Evolutionary conservation across 2,797 vertebrate species (phyloP).

Genomic region (Uromys caudimaculatus): DNA sequence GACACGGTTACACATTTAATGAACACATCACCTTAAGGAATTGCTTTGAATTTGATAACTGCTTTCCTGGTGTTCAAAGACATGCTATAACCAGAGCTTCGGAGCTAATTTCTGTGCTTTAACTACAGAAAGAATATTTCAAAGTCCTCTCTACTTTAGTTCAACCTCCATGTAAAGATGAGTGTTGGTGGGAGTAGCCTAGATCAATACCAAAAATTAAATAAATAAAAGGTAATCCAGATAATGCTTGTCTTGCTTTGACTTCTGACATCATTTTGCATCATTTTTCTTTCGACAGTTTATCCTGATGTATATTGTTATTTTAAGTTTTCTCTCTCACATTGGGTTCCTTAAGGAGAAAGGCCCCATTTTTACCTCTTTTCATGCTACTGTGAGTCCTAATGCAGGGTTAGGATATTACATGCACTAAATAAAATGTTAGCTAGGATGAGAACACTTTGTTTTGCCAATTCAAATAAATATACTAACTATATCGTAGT

Average conservation of each 20-base stretch:
- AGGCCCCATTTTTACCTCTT: background rate
- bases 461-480: background rate
- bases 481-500: background rate
- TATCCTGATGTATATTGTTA: background rate
- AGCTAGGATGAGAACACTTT: background rate
- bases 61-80: slow-evolving; percentile 72
- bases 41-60: slow-evolving; percentile 82
- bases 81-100: slow-evolving; percentile 68
- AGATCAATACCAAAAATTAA: background rate
- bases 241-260: background rate
- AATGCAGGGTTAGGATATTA: background rate
- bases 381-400: background rate
- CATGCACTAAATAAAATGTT: background rate
- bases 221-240: background rate
- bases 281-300: background rate
- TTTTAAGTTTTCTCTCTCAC: background rate
- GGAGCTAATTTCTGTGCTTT: slow-evolving; percentile 2
- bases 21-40: slow-evolving; percentile 88
- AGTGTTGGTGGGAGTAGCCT: no score
- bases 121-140: background rate
- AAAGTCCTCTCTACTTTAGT: background rate
- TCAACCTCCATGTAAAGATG: background rate
- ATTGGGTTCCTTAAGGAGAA: background rate
- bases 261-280: background rate
- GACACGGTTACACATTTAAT: slow-evolving; percentile 93